Evolutionary conservation across 2,113 vertebrate genomes (phyloP).

Genomic region (Sylvia atricapilla): DNA sequence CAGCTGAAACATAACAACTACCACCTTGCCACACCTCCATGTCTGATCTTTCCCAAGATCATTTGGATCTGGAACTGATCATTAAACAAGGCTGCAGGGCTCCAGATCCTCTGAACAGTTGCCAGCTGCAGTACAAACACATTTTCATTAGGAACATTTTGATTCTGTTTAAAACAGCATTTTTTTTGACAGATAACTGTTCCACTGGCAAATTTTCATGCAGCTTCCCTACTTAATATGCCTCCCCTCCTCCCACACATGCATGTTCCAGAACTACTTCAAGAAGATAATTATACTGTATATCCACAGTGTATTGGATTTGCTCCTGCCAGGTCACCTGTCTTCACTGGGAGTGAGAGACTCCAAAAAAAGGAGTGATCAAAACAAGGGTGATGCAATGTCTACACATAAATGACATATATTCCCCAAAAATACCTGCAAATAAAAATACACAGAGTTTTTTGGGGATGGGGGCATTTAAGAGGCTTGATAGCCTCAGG

Average conservation of each 20-base stretch:
- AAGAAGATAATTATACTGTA: neutral
- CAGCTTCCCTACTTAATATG: neutral
- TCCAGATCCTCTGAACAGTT: conserved; percentile 25
- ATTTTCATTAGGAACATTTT: neutral
- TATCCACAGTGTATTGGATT: neutral
- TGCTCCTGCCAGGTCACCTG: neutral
- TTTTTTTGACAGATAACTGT: neutral
- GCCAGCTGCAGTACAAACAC: conserved; percentile 11
- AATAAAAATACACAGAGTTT: neutral
- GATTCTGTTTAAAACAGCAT: conserved; percentile 10
- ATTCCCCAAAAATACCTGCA: neutral
- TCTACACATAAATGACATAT: neutral
- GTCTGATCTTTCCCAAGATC: conserved; percentile 14
- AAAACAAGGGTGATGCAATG: neutral
- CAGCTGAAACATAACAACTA: neutral
- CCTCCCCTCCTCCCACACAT: neutral
- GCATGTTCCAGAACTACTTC: neutral
- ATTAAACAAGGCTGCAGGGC: conserved; percentile 30
- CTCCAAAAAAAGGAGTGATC: neutral
- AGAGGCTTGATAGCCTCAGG: neutral
- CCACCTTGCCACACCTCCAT: conserved; percentile 9
- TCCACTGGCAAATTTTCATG: conserved; percentile 5
- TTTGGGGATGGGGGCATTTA: neutral
- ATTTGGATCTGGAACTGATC: neutral
- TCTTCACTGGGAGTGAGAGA: neutral